Evolutionary conservation across 2,113 vertebrate genomes (phyloP).

Genomic region (Sinocyclocheilus anophthalmus): DNA sequence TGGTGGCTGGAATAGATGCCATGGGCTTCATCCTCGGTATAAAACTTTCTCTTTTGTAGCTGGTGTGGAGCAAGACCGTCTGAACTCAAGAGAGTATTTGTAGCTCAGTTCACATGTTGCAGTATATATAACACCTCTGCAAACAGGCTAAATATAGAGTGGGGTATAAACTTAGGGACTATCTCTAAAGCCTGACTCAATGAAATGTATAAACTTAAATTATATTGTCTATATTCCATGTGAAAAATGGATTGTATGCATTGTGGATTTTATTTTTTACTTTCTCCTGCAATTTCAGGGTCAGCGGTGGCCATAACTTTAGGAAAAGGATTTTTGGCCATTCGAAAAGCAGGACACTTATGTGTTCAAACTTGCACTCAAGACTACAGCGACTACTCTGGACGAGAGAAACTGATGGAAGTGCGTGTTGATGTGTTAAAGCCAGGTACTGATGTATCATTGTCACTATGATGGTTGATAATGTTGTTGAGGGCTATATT

Average conservation of each 20-base stretch:
- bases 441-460: conserved; percentile 68
- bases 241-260: neutral
- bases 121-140: conserved; percentile 56
- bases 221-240: neutral
- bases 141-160: conserved; percentile 64
- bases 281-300: conserved; percentile 64
- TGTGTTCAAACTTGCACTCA: conserved; percentile 75
- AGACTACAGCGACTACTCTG: conserved; percentile 80
- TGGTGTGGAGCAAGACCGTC: neutral
- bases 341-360: conserved; percentile 84
- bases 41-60: conserved; percentile 8
- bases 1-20: conserved; percentile 86
- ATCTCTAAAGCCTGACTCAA: neutral
- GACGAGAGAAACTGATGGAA: conserved; percentile 81
- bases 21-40: conserved; percentile 92
- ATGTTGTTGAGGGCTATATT: neutral
- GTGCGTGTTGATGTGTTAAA: conserved; percentile 78
- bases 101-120: conserved; percentile 34
- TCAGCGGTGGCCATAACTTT: conserved; percentile 72
- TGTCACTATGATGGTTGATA: neutral
- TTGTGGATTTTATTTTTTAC: neutral
- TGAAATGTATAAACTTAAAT: neutral
- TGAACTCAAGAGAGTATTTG: conserved; percentile 49
- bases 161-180: neutral
- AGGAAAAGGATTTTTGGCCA: conserved; percentile 82